These are phyloP conservation scores for Cylindroiulus punctatus DNA, from an alignment of 2,888 invertebrate species.

Conservation along the genomic window DNA sequence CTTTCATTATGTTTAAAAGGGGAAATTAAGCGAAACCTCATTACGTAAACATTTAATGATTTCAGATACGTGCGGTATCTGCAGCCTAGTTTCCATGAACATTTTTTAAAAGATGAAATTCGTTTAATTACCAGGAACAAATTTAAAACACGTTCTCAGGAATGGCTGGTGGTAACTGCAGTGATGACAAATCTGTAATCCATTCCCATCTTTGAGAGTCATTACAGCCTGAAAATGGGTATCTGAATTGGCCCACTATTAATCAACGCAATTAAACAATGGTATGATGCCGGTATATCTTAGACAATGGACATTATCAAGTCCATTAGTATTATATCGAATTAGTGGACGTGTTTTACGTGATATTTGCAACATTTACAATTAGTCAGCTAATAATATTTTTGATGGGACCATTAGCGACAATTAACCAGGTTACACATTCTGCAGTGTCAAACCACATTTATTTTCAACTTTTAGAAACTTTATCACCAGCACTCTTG, in stretches of 20 bases:
- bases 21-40: neutral
- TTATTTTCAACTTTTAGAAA: neutral
- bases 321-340: neutral
- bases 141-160: neutral
- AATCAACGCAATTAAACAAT: neutral
- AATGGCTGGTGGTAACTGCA: neutral
- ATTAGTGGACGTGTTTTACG: neutral
- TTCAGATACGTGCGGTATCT: neutral
- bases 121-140: constrained; percentile 6
- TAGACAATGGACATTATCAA: neutral
- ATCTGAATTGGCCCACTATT: constrained; percentile 17
- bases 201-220: constrained; percentile 23
- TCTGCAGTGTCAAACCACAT: neutral
- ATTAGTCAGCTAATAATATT: neutral
- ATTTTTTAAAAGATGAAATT: neutral
- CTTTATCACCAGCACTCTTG: neutral
- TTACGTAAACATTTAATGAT: neutral
- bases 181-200: neutral
- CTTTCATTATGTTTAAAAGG: neutral
- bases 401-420: neutral
- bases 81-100: neutral
- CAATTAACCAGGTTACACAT: too few relatives aligned
- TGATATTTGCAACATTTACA: neutral
- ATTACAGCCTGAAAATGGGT: neutral
- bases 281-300: neutral